Percentiles rank a stretch among this genome's conserved stretches.
phyloP scores from a whole-genome alignment of 2,797 vertebrate species.

The Falco berigora region DNA sequence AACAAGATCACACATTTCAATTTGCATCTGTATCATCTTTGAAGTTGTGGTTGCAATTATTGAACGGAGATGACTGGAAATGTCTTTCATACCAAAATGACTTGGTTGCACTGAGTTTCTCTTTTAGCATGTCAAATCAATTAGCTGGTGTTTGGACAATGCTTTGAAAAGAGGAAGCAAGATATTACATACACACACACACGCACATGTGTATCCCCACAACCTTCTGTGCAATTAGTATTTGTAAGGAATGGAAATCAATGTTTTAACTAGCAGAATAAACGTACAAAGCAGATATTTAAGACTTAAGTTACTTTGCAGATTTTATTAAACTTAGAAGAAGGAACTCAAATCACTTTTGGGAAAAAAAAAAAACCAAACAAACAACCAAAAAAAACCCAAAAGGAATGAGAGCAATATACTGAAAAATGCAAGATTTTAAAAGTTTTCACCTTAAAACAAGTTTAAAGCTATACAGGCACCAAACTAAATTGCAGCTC shows the following conservation, averaged over 20 bases:
- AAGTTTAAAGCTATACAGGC: not conserved
- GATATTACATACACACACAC: not conserved
- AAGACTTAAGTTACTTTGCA: not conserved
- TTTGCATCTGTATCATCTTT: constrained; percentile 57
- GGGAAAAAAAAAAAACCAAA: rapidly evolving
- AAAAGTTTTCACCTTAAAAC: not conserved
- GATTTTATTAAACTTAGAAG: not conserved
- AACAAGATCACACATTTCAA: constrained; percentile 47
- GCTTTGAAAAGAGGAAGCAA: constrained; percentile 60
- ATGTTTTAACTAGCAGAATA: not conserved
- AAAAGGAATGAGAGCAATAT: not conserved
- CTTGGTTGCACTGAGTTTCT: constrained; percentile 9
- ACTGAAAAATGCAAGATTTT: not conserved
- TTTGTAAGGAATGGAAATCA: not conserved
- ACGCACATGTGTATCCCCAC: not conserved
- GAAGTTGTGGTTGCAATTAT: constrained; percentile 56
- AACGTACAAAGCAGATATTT: not conserved
- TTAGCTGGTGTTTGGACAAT: constrained; percentile 52
- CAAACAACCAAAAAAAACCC: not conserved
- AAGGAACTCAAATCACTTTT: not conserved
- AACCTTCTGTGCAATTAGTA: constrained; percentile 9
- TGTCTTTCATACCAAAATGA: constrained; percentile 52
- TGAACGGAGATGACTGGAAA: constrained; percentile 56
- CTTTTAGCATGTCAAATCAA: constrained; percentile 57
- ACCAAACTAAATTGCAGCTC: not conserved